Conservation (phyloP, 2,113 vertebrate genomes). For the Seriola dumerili region DNA sequence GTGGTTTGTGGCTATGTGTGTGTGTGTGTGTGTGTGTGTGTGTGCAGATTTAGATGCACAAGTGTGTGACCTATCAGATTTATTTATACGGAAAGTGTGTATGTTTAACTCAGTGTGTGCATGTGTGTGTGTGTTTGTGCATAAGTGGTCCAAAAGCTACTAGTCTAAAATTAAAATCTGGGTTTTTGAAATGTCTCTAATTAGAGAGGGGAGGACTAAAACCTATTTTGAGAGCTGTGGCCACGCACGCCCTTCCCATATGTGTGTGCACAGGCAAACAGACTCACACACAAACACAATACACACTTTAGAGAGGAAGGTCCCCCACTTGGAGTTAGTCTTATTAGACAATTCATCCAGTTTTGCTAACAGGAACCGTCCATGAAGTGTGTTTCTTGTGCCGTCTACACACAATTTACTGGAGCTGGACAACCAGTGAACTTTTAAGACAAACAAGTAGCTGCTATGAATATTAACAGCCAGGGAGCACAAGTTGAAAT, state of each 20-base stretch:
- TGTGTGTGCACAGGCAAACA: slow-evolving; percentile 59
- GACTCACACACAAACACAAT: slow-evolving; percentile 45
- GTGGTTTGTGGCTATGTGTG: slow-evolving; percentile 74
- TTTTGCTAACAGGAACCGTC: slow-evolving; percentile 41
- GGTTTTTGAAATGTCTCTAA: slow-evolving; percentile 88
- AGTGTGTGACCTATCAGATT: slow-evolving; percentile 73
- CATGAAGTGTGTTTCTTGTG: slow-evolving; percentile 22
- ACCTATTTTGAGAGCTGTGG: slow-evolving; percentile 85
- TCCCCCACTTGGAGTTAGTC: slow-evolving; percentile 46
- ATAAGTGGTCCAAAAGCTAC: slow-evolving; percentile 75
- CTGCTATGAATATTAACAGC: slow-evolving; percentile 58
- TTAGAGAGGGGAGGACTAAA: slow-evolving; percentile 83
- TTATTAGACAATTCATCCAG: slow-evolving; percentile 58
- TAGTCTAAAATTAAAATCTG: slow-evolving; percentile 88
- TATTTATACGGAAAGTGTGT: slow-evolving; percentile 76
- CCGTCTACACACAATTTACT: slow-evolving; percentile 36
- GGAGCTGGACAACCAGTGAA: slow-evolving; percentile 49
- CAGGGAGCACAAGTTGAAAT: slow-evolving; percentile 45
- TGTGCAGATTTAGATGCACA: slow-evolving; percentile 56
- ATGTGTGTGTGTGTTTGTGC: slow-evolving; percentile 25
- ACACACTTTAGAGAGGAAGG: slow-evolving; percentile 45
- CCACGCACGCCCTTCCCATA: slow-evolving; percentile 82
- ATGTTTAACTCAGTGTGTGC: slow-evolving; percentile 55
- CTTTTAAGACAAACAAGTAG: slow-evolving; percentile 64
- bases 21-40: slow-evolving; percentile 40